Evolutionary conservation across 2,888 invertebrate species (phyloP), one percentile per base, ranked within the genome.

Genomic region (Tenthredo notha): DNA sequence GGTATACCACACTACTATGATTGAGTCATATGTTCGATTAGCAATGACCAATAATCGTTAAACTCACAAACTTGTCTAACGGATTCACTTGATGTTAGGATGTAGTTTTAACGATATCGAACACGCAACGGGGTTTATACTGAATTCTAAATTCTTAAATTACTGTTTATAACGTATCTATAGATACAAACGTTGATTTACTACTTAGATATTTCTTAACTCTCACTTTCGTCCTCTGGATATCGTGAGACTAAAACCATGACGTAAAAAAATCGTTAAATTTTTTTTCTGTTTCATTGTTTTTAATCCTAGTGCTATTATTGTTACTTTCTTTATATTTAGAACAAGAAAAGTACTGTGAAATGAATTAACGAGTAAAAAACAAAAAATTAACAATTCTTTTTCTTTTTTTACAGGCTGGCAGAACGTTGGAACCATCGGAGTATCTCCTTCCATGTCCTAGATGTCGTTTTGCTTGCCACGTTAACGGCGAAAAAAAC

Each of bases 391-490:
- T 33, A 33, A 33, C 2, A 47, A 40, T 40, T 25, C 21, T 80
- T 40, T 5, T 61, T 61, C 29, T 2, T 37, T 61, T n/a, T 10
- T 91, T 90, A 3, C 89, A 93, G 93, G 92, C 93, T 85, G 91
- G 93, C 88, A 92, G 92, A 21, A 91, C 91, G 12, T 88, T 93
- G 40, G 92, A 90, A 54, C 91, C 91, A 15, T 90, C 90, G 89
- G 92, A 93, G 84, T 91, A 92, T 65, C 87, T 93, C 58, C 85
- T 92, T 74, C 89, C 90, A 5, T 93, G 93, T 84, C 93, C 93
- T n/a, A 92, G 89, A 84, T 93, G 93, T 86, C 90, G 90, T 43
- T 93, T 93, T 85, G 91, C 93, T 2, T 92, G 92, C 84, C 91
- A 90, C 85, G 91, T 93, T 29, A 89, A 93, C 85, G 89, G 84